Base-by-base conservation (phyloP, 2,113 vertebrate species). In the Leptobrachium ailaonicum region DNA sequence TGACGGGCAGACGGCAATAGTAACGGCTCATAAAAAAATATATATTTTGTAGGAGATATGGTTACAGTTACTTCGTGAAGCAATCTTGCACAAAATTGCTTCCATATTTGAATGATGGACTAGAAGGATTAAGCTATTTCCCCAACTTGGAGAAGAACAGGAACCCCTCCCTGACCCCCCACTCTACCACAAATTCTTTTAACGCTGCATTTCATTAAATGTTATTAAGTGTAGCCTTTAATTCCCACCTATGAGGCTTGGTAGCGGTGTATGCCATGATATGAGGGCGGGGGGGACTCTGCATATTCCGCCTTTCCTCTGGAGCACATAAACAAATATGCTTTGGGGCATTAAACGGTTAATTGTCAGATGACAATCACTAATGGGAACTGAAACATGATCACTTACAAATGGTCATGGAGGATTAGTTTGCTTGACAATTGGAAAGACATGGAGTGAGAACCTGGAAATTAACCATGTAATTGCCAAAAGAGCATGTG, bases 341-440 rank as follows among this genome's bases (percentile, higher is more conserved):
- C 56, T 12, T 60, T 12, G 11, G 56, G 56, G 56, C 3, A 60
- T 13, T 14, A 60, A 60, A 12, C 3, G 56, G 56, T 60, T 60
- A 60, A 60, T 60, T 3, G 8, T 4, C 9, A 12, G 11, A 60
- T 60, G 13, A 60, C 3, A 14, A 60, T 12, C 56, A 10, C 56
- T 60, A 41, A 20, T 42, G 66, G n/a, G 66, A 58, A 32, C 12
- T 66, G 44, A 44, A 66, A 14, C 44, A 58, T 41, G 66, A 77
- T 77, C 75, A 41, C 40, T 58, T 77, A 69, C 75, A 77, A 43
- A 69, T 77, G 40, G 75, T 54, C 63, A 66, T 12, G 2, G 56
- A 60, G 13, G 56, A 54, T 11, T 11, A 54, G 56, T 12, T 60
- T 60, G 56, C 56, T 12, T 11, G 4, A 60, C 56, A 60, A 12